Evolutionary conservation across 2,113 vertebrate genomes (phyloP).

Genomic region (Mellivora capensis): DNA sequence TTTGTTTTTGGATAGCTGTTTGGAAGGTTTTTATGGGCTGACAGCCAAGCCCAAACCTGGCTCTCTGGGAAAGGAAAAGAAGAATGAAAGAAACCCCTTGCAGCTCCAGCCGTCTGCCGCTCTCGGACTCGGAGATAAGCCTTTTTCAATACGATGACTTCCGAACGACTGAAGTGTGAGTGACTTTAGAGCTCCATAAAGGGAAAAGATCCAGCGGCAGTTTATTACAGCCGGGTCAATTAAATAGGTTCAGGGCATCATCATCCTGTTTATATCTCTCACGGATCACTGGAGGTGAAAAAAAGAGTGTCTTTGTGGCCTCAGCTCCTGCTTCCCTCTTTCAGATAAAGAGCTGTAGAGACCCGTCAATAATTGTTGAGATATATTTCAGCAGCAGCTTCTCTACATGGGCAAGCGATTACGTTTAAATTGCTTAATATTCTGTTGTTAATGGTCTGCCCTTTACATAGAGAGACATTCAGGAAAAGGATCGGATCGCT

Average conservation of each 20-base stretch:
- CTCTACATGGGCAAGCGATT: slow-evolving; percentile 30
- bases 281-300: neutral
- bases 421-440: slow-evolving; percentile 53
- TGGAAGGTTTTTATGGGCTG: neutral
- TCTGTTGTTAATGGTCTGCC: slow-evolving; percentile 50
- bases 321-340: slow-evolving; percentile 25
- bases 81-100: neutral
- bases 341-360: neutral
- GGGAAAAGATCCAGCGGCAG: neutral
- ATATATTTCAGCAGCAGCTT: slow-evolving; percentile 43
- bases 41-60: slow-evolving; percentile 49
- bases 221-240: neutral
- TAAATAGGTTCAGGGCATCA: neutral
- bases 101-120: neutral
- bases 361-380: neutral
- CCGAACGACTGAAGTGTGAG: neutral
- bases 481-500: slow-evolving; percentile 28
- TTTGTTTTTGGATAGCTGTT: slow-evolving; percentile 55
- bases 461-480: slow-evolving; percentile 46
- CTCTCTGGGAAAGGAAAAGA: slow-evolving; percentile 6
- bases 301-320: neutral
- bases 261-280: neutral
- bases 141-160: slow-evolving; percentile 16
- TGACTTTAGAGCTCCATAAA: neutral
- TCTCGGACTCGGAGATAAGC: neutral